These are phyloP conservation scores for Dusona sp. DNA, from an alignment of 2,888 invertebrate species.

Conservation along the genomic window DNA sequence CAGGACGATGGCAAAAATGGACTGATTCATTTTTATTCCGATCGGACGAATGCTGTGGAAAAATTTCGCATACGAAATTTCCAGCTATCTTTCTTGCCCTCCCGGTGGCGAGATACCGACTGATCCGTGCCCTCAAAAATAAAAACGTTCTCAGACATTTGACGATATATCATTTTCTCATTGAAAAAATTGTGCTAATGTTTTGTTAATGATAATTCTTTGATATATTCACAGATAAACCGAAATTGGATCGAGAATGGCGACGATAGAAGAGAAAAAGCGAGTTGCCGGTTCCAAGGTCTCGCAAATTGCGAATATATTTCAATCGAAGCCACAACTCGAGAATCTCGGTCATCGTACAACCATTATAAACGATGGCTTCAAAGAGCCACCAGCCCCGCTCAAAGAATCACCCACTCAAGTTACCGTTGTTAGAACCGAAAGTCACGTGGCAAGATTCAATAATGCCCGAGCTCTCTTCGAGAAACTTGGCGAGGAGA, in stretches of 20 bases:
- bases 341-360: slow-evolving; percentile 80
- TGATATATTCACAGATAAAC: slow-evolving; percentile 37
- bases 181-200: not conserved
- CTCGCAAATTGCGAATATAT: slow-evolving; percentile 96
- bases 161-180: not conserved
- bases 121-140: no score
- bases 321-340: slow-evolving; percentile 87
- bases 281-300: slow-evolving; percentile 92
- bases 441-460: slow-evolving; percentile 95
- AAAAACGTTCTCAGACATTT: not conserved
- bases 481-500: slow-evolving; percentile 94
- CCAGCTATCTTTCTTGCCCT: no score
- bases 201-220: not conserved
- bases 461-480: slow-evolving; percentile 96
- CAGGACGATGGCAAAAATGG: no score
- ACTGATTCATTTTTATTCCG: no score
- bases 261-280: slow-evolving; percentile 89
- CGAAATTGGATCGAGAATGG: slow-evolving; percentile 79
- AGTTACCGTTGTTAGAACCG: slow-evolving; percentile 93
- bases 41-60: no score
- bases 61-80: no score
- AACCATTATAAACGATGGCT: slow-evolving; percentile 78
- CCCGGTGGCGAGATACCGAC: no score
- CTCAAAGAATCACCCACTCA: slow-evolving; percentile 84
- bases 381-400: slow-evolving; percentile 85